Base-by-base conservation (phyloP, 2,113 vertebrate species). In the Cephalopterus ornatus region DNA sequence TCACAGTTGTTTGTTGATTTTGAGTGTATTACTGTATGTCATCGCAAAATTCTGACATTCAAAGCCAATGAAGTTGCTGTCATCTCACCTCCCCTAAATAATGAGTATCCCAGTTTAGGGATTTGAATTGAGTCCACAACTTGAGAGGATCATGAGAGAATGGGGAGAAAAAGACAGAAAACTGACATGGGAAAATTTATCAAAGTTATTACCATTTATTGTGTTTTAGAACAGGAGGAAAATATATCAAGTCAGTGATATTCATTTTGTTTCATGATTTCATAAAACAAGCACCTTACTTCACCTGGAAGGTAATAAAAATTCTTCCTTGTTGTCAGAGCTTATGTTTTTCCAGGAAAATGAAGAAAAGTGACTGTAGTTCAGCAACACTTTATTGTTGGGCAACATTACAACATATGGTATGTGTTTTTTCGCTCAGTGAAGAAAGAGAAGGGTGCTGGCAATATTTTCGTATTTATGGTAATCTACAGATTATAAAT, bases 41-140 rank as follows among this genome's bases (percentile, higher is more conserved):
- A 85, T 83, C 88, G 92, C 67, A 94, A 97, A 97, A 95, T 85
- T 81, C 77, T 94, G 92, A 92, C 95, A 95, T 96, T 96, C 86
- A 96, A 97, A 97, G 96, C 92, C 97, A 80, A 50, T 97, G 95
- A 97, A 97, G 92, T 93, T 96, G 35, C 87, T 92, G 85, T 95
- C 92, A 97, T 95, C 95, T 93, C 86, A 94, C 95, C 93, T 97
- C 92, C 97, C 96, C 67, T 79, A 85, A 93, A 84, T 97, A 98
- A 98, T 93, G 52, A 97, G 97, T 97, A 97, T 97, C 89, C 96
- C 96, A 95, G 56, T 97, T 95, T 97, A 95, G 66, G 41, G 50
- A 88, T 85, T 92, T 92, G 66, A 97, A 81, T 86, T 94, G 59
- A 82, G 61, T 87, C 90, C 66, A 55, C 55, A 77, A 32, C 44